phyloP scores from a whole-genome alignment of 2,888 invertebrate genomes.

The Boloria euphrosyne region DNA sequence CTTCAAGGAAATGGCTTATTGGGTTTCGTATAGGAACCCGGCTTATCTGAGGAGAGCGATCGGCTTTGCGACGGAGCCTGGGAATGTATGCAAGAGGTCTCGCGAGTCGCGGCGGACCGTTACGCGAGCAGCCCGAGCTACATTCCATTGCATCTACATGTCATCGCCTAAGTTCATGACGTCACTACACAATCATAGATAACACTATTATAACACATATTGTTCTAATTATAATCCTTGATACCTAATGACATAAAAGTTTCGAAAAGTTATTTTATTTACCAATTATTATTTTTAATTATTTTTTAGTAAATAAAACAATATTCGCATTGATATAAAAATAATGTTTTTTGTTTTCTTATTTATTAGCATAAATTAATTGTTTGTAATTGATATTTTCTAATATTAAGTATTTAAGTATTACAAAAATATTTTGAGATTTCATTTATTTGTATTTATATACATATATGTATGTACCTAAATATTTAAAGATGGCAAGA shows the following conservation, averaged over 20 bases:
- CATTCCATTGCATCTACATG: slow-evolving; percentile 50
- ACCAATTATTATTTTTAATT: no score
- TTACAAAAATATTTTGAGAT: no score
- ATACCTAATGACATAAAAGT: background rate
- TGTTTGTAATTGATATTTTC: no score
- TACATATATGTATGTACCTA: no score
- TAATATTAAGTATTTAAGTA: no score
- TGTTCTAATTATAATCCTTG: slow-evolving; percentile 26
- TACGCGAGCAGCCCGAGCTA: slow-evolving; percentile 49
- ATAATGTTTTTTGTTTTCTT: no score
- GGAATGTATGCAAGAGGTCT: slow-evolving; percentile 57
- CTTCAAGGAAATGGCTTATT: slow-evolving; percentile 81
- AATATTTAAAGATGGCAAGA: no score
- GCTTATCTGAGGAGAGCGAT: slow-evolving; percentile 72
- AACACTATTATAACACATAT: slow-evolving; percentile 45
- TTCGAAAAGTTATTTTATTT: background rate
- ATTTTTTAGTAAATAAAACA: no score
- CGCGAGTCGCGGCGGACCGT: slow-evolving; percentile 56
- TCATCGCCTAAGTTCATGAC: slow-evolving; percentile 52
- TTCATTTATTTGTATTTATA: no score
- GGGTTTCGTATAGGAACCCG: slow-evolving; percentile 73
- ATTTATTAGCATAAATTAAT: no score
- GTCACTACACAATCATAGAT: slow-evolving; percentile 46
- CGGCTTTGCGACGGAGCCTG: slow-evolving; percentile 58
- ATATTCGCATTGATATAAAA: no score